Percentiles rank a stretch among this genome's conserved stretches.
These are phyloP conservation scores for Campylomormyrus numenius DNA, from an alignment of 2,113 vertebrate genomes.

Conservation along the genomic window DNA sequence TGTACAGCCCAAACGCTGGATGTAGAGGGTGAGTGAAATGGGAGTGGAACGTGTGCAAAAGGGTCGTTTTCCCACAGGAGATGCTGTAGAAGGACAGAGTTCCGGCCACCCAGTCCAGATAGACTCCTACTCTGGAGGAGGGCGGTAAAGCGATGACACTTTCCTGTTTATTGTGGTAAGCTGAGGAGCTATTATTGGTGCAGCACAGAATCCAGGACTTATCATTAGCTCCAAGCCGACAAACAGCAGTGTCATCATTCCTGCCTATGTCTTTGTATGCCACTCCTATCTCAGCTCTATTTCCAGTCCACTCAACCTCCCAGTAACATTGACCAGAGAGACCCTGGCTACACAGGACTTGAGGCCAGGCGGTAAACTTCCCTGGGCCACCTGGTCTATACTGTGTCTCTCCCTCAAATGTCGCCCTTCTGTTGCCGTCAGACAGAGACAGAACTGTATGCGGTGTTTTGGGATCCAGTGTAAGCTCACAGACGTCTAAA, in stretches of 20 bases:
- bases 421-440: neutral
- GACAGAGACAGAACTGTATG: neutral
- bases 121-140: neutral
- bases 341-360: neutral
- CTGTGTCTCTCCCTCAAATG: neutral
- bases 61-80: neutral
- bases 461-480: neutral
- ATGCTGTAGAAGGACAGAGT: neutral
- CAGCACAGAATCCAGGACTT: neutral
- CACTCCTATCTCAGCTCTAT: neutral
- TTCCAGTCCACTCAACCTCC: neutral
- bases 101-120: neutral
- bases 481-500: neutral
- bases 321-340: neutral
- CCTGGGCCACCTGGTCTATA: neutral
- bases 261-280: neutral
- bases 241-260: neutral
- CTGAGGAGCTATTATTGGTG: neutral
- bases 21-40: neutral
- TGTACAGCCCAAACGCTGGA: neutral
- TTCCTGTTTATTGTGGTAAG: neutral
- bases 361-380: neutral
- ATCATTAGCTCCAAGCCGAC: neutral
- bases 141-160: neutral
- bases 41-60: neutral